Evolutionary conservation across 2,797 vertebrate species (phyloP).

Genomic region (Myotis myotis): DNA sequence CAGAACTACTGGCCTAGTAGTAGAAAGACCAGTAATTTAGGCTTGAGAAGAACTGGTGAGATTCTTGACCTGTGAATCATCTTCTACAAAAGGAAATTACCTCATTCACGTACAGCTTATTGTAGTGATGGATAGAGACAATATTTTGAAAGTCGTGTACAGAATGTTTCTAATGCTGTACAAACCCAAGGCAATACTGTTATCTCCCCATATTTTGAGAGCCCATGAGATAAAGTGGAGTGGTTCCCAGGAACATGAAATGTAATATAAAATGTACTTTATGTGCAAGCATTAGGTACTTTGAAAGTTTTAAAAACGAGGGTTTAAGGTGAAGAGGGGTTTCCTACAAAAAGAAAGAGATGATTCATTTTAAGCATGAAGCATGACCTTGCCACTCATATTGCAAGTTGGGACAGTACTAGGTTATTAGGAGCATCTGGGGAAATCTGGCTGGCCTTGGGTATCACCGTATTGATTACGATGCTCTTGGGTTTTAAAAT

Average conservation of each 20-base stretch:
- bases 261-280: background rate
- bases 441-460: background rate
- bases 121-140: background rate
- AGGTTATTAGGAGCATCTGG: background rate
- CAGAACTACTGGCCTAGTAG: background rate
- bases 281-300: background rate
- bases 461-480: background rate
- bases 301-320: background rate
- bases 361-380: background rate
- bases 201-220: background rate
- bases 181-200: background rate
- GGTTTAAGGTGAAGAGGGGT: background rate
- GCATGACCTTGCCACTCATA: fast-evolving
- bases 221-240: background rate
- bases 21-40: background rate
- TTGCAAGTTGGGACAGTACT: background rate
- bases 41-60: background rate
- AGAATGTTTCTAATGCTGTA: background rate
- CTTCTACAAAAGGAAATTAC: background rate
- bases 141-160: background rate
- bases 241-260: background rate
- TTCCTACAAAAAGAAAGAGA: background rate
- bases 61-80: background rate
- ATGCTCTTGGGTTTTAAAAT: background rate
- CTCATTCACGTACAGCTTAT: background rate